phyloP scores from a whole-genome alignment of 1,140 invertebrate species.

The Brachionus koreanus region DNA sequence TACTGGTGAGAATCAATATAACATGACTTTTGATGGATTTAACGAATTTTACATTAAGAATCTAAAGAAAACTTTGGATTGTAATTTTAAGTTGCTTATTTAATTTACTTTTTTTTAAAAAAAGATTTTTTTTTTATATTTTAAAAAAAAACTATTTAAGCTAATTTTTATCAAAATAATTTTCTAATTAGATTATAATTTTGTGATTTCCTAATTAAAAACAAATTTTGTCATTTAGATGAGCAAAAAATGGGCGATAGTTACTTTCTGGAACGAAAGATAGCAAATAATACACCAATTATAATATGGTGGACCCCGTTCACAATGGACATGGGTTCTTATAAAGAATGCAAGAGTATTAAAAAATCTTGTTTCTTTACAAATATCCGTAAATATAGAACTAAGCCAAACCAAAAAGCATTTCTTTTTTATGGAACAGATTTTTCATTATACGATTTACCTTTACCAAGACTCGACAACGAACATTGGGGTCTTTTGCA shows the following conservation, averaged over 20 bases:
- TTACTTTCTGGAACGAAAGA: neutral
- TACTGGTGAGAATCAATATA: neutral
- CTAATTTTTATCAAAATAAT: neutral
- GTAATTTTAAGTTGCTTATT: neutral
- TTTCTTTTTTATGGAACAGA: constrained; percentile 72
- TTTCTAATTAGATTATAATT: neutral
- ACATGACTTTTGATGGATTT: neutral
- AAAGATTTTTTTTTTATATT: no score
- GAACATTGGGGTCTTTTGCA: constrained; percentile 73
- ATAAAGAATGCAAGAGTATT: constrained; percentile 58
- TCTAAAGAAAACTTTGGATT: neutral
- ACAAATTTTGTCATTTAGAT: neutral
- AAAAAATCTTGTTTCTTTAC: constrained; percentile 61
- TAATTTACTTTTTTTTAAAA: neutral
- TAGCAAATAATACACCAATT: constrained; percentile 52
- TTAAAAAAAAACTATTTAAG: no score
- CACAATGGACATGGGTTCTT: constrained; percentile 56
- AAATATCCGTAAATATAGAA: constrained; percentile 56
- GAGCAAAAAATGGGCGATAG: neutral
- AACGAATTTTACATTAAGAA: neutral
- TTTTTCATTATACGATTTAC: constrained; percentile 67
- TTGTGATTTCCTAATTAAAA: no score
- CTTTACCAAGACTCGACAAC: constrained; percentile 63
- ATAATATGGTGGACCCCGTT: constrained; percentile 67
- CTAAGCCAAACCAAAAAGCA: constrained; percentile 51